phyloP scores from a whole-genome alignment of 2,797 vertebrate species.

The Aviceda cuculoides region DNA sequence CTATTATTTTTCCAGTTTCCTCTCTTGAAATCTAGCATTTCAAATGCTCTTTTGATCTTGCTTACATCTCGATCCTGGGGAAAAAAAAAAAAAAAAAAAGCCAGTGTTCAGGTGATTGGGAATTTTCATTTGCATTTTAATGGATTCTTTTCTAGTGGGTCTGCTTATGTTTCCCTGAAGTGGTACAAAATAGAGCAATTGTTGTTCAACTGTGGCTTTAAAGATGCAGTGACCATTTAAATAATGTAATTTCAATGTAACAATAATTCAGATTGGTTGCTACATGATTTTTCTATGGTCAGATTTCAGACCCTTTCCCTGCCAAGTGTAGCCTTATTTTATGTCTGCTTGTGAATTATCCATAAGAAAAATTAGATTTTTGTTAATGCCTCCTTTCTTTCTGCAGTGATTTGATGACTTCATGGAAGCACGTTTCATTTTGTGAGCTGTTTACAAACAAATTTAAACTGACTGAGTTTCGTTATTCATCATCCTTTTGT shows the following conservation, averaged over 20 bases:
- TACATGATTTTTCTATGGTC: neutral
- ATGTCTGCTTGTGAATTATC: neutral
- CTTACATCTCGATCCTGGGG: neutral
- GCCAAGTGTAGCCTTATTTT: neutral
- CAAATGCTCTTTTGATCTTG: neutral
- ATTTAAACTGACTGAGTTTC: neutral
- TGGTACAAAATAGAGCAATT: neutral
- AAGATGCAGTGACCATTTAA: neutral
- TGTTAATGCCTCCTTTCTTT: neutral
- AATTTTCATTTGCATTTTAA: constrained; percentile 43
- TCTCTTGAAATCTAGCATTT: neutral
- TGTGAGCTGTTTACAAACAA: neutral
- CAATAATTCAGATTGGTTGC: neutral
- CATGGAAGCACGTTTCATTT: neutral
- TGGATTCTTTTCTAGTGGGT: neutral
- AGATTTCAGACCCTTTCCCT: neutral
- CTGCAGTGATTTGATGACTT: neutral
- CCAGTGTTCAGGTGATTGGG: neutral
- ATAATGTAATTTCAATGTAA: neutral
- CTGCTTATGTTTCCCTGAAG: constrained; percentile 26
- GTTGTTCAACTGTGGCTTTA: neutral
- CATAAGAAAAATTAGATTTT: neutral
- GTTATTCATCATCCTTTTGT: neutral
- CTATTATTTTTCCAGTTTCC: neutral
- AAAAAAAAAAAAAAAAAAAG: neutral